These are phyloP conservation scores for Nomada fucata DNA, from an alignment of 2,888 invertebrate species.

Conservation along the genomic window DNA sequence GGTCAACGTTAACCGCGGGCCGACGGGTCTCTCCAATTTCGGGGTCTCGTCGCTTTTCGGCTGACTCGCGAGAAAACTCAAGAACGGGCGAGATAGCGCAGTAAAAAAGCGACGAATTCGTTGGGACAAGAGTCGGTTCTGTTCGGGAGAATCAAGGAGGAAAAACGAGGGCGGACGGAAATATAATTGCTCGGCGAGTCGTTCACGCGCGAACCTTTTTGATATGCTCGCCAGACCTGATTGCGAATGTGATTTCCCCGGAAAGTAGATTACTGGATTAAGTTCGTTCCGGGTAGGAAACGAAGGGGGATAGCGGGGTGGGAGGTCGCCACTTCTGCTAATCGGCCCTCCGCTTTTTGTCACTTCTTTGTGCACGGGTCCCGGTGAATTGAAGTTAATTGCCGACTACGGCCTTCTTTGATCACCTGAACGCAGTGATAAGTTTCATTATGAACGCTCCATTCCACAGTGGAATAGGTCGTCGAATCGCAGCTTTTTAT, in stretches of 20 bases:
- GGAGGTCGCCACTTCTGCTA: conserved; percentile 61
- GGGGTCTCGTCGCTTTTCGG: conserved; percentile 46
- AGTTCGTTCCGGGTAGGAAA: conserved; percentile 66
- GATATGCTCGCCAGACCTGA: conserved; percentile 76
- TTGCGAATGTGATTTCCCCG: conserved; percentile 80
- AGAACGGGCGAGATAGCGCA: background rate
- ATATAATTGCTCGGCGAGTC: conserved; percentile 78
- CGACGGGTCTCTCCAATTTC: conserved; percentile 20
- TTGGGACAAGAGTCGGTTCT: conserved; percentile 33
- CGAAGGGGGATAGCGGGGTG: conserved; percentile 39
- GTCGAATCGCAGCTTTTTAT: background rate
- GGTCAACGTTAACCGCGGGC: conserved; percentile 14
- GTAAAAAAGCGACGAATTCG: conserved; percentile 40
- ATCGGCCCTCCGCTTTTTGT: conserved; percentile 53
- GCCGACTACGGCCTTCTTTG: conserved; percentile 72
- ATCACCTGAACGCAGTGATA: conserved; percentile 65
- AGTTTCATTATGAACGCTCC: too few relatives aligned
- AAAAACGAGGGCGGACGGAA: conserved; percentile 62
- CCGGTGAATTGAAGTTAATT: conserved; percentile 55
- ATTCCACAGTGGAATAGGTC: too few relatives aligned
- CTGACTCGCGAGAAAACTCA: conserved; percentile 56
- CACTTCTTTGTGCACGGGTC: conserved; percentile 22
- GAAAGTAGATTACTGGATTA: conserved; percentile 79
- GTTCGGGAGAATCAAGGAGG: conserved; percentile 26
- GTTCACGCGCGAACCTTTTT: conserved; percentile 79